phyloP scores from a whole-genome alignment of 1,140 invertebrate genomes.

The Gerris buenoi region DNA sequence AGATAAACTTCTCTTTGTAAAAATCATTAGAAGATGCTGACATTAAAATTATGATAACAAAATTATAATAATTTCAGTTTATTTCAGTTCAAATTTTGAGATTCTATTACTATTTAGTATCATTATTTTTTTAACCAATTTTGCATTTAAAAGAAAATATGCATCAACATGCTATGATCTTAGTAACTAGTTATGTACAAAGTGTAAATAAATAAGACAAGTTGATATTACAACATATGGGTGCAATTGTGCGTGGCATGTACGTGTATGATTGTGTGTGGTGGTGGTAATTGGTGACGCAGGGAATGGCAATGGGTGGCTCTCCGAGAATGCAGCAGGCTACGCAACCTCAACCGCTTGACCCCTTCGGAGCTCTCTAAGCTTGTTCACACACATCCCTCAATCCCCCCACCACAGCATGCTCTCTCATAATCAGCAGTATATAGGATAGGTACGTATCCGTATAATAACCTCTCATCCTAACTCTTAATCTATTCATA shows the following conservation, averaged over 20 bases:
- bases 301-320: conserved; percentile 15
- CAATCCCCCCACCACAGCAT: not conserved
- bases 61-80: too few species aligned
- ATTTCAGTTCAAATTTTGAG: too few species aligned
- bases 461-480: too few species aligned
- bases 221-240: not conserved
- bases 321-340: conserved; percentile 16
- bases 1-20: too few species aligned
- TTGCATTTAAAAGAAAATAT: not conserved
- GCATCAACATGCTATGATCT: not conserved
- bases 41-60: too few species aligned
- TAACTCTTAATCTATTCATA: too few species aligned
- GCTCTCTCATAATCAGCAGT: not conserved
- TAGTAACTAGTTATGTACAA: not conserved
- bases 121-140: too few species aligned
- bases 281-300: conserved; percentile 9
- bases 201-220: not conserved
- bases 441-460: not conserved
- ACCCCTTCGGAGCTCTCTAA: conserved; percentile 27
- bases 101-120: too few species aligned
- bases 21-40: too few species aligned
- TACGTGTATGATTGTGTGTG: not conserved
- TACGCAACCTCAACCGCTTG: conserved; percentile 18
- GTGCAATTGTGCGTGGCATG: not conserved
- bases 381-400: too few species aligned